These are phyloP conservation scores for Lethenteron camtschaticum DNA, from an alignment of 2,113 vertebrate genomes.

Conservation along the genomic window DNA sequence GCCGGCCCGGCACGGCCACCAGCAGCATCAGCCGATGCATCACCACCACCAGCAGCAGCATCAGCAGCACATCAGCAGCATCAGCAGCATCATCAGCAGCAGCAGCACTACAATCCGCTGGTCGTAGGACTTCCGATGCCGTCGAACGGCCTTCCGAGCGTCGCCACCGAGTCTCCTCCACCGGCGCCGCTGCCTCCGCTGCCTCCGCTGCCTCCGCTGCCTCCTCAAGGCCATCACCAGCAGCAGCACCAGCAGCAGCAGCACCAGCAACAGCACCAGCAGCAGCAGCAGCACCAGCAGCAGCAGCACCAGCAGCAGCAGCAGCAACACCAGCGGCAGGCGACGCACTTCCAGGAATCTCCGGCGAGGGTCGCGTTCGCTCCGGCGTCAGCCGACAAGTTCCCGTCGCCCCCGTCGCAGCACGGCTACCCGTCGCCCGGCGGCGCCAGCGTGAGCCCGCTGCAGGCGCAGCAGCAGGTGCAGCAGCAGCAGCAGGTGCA, in stretches of 20 bases:
- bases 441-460: slow-evolving; percentile 50
- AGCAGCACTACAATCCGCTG: slow-evolving; percentile 26
- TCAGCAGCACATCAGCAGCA: no score
- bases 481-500: slow-evolving; percentile 40
- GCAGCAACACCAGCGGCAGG: slow-evolving; percentile 31
- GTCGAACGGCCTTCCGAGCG: slow-evolving; percentile 25
- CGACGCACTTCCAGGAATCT: slow-evolving; percentile 18
- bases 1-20: no score
- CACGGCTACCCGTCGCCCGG: slow-evolving; percentile 47
- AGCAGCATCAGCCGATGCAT: slow-evolving; percentile 27
- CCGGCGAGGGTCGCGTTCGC: slow-evolving; percentile 47
- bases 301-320: slow-evolving; percentile 26
- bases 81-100: slow-evolving; percentile 39
- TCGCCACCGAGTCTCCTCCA: slow-evolving; percentile 26
- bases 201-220: slow-evolving; percentile 57
- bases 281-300: slow-evolving; percentile 13
- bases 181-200: slow-evolving; percentile 44
- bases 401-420: slow-evolving; percentile 72
- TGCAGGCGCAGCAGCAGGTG: slow-evolving; percentile 55
- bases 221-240: slow-evolving; percentile 59
- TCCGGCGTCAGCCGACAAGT: slow-evolving; percentile 56
- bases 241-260: slow-evolving; percentile 33
- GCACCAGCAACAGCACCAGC: slow-evolving; percentile 28
- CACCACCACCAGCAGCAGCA: no score
- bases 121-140: slow-evolving; percentile 26